Base-by-base conservation (phyloP, 1,140 invertebrate genomes). In the Fragariocoptes setiger region DNA sequence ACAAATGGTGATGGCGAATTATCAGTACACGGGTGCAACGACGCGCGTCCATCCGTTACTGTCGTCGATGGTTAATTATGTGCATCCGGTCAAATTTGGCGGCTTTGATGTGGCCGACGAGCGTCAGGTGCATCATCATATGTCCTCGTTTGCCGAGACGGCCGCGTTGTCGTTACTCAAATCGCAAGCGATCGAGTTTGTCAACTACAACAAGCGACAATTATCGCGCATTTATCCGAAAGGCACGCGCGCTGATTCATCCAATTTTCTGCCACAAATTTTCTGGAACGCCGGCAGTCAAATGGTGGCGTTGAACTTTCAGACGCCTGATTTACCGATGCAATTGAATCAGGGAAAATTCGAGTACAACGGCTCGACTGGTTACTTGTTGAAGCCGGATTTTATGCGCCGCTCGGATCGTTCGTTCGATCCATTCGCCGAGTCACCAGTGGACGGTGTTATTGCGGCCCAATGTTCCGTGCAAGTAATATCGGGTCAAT, bases 241-340 rank as follows among this genome's bases (percentile, higher is more conserved):
- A 59, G 90, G 92, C 44, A 94, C 88, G 0, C 60, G 92, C 31
- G 90, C 90, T 40, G 92, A 99, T 63, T 97, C 90, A 38, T 92
- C 83, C 21, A 99, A 99, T 59, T 99, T 94, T 56, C 86, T 99
- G 77, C 92, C 92, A 46, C 90, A 97, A 67, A 69, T 74, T 49
- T 76, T 64, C 50, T 76, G 73, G 72, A 76, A 76, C 56, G 70
- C 71, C 21, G 73, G 73, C 17, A 74, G 70, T 52, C 72, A 76
- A 52, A 95, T 99, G 90, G 90, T 97, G 13, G 88, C 92, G 0
- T 63, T 99, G n/a, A 99, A 99, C 64, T 99, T 97, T 62, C 92
- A 99, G 69, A 97, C 90, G 13, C 72, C 88, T 14, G 92, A 99
- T 65, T 63, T 99, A 45, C 86, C 86, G 13, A 95, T 99, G 86